Conservation (phyloP, 2,888 invertebrate genomes). For the Augiades crinisus region DNA sequence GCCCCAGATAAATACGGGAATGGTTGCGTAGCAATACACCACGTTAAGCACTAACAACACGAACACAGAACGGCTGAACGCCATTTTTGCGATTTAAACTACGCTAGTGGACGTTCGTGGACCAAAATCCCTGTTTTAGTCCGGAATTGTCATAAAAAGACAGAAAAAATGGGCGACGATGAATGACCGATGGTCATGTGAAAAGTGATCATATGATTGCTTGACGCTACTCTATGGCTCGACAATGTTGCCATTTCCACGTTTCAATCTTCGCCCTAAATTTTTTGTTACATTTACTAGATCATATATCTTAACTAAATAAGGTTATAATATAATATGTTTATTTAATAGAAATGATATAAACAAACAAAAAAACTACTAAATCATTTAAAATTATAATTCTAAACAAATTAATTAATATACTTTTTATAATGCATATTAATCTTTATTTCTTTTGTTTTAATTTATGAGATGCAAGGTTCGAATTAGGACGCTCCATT, state of each 20-base stretch:
- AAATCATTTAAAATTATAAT: no score
- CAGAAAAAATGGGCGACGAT: conserved; percentile 61
- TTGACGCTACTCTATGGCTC: conserved; percentile 61
- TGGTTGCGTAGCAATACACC: conserved; percentile 52
- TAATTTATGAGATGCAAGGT: no score
- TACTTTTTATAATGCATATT: no score
- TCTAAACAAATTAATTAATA: no score
- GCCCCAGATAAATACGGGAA: conserved; percentile 83
- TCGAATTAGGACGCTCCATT: no score
- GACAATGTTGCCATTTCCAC: conserved; percentile 35
- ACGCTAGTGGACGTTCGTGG: conserved; percentile 60
- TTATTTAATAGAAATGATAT: no score
- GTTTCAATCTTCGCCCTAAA: background rate
- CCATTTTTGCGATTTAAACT: conserved; percentile 56
- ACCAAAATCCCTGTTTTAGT: conserved; percentile 58
- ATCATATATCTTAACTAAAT: no score
- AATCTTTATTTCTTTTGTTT: no score
- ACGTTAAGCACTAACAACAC: conserved; percentile 65
- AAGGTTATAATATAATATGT: no score
- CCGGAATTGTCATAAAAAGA: conserved; percentile 61
- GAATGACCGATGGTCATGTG: conserved; percentile 74
- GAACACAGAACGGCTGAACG: conserved; percentile 69
- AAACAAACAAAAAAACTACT: no score
- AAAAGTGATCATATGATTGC: conserved; percentile 76
- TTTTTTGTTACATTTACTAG: background rate